Evolutionary conservation across 2,113 vertebrate genomes (phyloP), one percentile per base, ranked within the genome.

Genomic region (Lates calcarifer): DNA sequence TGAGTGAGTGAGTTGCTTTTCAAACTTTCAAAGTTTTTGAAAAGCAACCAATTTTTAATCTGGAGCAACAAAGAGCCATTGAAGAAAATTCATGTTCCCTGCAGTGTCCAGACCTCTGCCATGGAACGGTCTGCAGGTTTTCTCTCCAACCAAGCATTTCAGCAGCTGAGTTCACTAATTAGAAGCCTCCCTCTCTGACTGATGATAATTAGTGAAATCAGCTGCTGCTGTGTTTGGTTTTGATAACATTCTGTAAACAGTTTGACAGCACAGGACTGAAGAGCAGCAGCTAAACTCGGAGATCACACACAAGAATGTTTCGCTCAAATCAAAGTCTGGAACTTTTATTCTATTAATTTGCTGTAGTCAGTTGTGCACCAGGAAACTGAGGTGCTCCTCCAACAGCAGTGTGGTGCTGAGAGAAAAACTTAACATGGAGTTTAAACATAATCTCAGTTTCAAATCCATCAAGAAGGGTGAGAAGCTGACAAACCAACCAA

Each of bases 131-230:
- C 41, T 43, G 62, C 28, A 53, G 33, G 8, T 39, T 39, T 39
- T 39, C 51, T 64, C 39, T 79, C 39, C 51, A 67, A 20, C 20
- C 72, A 28, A 8, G 17, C 17, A 22, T 47, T 47, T 47, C 45
- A 47, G 0, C 67, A 51, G 69, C 69, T 74, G 69, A 78, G 57
- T 62, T 37, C 62, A 58, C 62, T 82, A 64, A 79, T 85, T 58
- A 65, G 64, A 79, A n/a, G 24, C 49, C 9, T 77, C 56, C 65
- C 39, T 31, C 22, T 73, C 24, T 53, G 39, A 58, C 10, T 41
- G 37, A 53, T 37, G 71, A 73, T 60, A 73, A 69, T 85, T 55
- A 65, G 60, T 9, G 5, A 56, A 74, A 60, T 53, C 33, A 63
- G 56, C 70, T 35, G 56, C 66, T 55, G 61, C 37, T 1, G 55